Percentiles rank a stretch among this genome's conserved stretches.
Conservation (phyloP, 1,140 invertebrate genomes). For the Drosophila lacteicornis region DNA sequence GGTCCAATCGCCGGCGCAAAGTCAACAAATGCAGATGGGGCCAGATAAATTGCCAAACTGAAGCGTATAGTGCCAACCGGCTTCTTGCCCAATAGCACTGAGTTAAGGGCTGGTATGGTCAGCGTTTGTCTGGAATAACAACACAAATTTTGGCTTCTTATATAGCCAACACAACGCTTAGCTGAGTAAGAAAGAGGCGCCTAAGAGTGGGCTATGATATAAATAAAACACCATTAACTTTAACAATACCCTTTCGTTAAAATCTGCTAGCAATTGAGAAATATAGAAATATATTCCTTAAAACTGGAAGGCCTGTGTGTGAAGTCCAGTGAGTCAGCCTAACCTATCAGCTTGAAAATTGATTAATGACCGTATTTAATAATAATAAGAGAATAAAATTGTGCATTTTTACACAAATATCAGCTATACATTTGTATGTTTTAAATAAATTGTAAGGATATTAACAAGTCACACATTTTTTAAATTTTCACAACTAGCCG, state of each 20-base stretch:
- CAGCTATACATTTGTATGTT: too few species aligned
- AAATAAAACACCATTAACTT: neutral
- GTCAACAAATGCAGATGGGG: conserved; percentile 78
- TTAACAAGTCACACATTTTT: conserved; percentile 12
- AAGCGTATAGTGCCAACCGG: conserved; percentile 45
- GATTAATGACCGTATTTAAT: neutral
- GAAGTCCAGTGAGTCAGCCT: neutral
- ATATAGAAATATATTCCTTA: too few species aligned
- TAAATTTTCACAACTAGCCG: conserved; percentile 26
- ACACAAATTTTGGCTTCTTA: conserved; percentile 39
- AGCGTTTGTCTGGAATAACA: conserved; percentile 33
- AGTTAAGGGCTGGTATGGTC: conserved; percentile 10
- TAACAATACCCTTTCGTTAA: neutral
- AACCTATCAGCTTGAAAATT: neutral
- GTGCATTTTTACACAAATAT: too few species aligned
- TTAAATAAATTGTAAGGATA: neutral
- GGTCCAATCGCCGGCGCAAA: conserved; percentile 63
- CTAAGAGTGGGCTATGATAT: conserved; percentile 16
- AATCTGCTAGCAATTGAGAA: neutral
- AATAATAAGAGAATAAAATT: neutral
- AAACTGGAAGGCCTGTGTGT: too few species aligned
- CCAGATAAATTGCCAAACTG: conserved; percentile 76
- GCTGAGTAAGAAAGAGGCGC: conserved; percentile 8
- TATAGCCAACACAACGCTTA: conserved; percentile 9
- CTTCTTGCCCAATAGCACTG: conserved; percentile 24